A percentile compares a stretch with the other conserved stretches of the same genome.
Evolutionary conservation across 1,140 invertebrate genomes (phyloP).

Genomic region (Calliphora vicina): DNA sequence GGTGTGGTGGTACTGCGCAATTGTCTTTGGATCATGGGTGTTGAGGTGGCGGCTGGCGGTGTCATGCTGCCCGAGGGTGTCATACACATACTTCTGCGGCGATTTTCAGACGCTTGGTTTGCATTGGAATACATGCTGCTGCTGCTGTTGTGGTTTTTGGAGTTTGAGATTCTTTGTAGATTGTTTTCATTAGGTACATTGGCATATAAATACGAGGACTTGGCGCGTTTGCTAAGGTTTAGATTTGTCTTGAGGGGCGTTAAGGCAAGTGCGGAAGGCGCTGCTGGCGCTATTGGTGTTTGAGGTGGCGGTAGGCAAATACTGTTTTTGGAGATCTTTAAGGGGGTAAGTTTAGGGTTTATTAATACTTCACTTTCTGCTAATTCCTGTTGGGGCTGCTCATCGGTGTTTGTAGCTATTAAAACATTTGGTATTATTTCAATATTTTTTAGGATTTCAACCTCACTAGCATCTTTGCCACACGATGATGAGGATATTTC

Average conservation of each 20-base stretch:
- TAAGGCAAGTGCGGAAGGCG: not conserved
- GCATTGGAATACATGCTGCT: not conserved
- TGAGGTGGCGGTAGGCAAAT: not conserved
- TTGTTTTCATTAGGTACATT: constrained; percentile 25
- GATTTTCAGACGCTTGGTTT: not conserved
- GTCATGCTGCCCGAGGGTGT: constrained; percentile 25
- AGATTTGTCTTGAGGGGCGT: not conserved
- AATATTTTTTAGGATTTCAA: constrained; percentile 30
- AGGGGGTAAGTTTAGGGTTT: not conserved
- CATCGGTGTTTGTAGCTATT: not conserved
- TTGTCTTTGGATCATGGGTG: constrained; percentile 48
- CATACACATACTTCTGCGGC: not conserved
- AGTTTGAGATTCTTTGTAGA: constrained; percentile 1
- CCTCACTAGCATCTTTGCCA: not conserved
- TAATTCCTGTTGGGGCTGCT: not conserved
- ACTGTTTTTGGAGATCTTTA: not conserved
- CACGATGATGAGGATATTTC: constrained; percentile 66
- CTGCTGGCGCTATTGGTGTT: too few species aligned
- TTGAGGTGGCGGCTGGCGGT: constrained; percentile 20
- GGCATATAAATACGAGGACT: not conserved
- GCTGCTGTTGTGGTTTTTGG: not conserved
- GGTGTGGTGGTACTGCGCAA: constrained; percentile 47
- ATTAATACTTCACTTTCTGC: not conserved
- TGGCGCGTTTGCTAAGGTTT: not conserved
- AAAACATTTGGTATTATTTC: constrained; percentile 28